Percentiles rank a stretch among this genome's conserved stretches.
phyloP scores from a whole-genome alignment of 2,113 vertebrate species.

The Megaleporinus macrocephalus region DNA sequence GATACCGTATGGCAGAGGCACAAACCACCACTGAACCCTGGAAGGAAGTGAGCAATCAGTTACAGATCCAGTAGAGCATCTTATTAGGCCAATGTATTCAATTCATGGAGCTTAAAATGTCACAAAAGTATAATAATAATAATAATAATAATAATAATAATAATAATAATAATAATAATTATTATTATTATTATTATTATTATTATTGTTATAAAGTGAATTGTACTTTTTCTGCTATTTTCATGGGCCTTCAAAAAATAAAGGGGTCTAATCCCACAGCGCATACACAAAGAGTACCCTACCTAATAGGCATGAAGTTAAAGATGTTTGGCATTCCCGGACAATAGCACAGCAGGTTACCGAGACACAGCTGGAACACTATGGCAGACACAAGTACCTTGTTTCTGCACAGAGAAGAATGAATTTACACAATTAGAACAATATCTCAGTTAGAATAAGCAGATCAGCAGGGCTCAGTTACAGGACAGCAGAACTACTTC shows the following conservation, averaged over 20 bases:
- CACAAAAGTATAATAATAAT: not conserved
- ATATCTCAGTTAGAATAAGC: not conserved
- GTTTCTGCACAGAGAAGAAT: constrained; percentile 73
- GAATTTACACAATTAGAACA: not conserved
- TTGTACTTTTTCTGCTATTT: not conserved
- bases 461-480: not conserved
- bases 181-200: too few relatives aligned
- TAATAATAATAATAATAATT: not conserved
- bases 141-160: not conserved
- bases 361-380: constrained; percentile 84
- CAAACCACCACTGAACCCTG: constrained; percentile 89
- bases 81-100: not conserved
- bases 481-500: not conserved
- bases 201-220: too few relatives aligned
- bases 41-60: not conserved
- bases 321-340: constrained; percentile 90
- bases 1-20: constrained; percentile 84
- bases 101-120: not conserved
- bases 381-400: constrained; percentile 82
- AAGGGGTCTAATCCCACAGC: not conserved
- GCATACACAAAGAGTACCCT: constrained; percentile 23
- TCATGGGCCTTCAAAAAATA: not conserved
- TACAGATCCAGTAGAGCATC: not conserved
- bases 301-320: constrained; percentile 92
- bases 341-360: constrained; percentile 88